Evolutionary conservation across 1,140 invertebrate species (phyloP).

Genomic region (Diplogasteroides magnus): DNA sequence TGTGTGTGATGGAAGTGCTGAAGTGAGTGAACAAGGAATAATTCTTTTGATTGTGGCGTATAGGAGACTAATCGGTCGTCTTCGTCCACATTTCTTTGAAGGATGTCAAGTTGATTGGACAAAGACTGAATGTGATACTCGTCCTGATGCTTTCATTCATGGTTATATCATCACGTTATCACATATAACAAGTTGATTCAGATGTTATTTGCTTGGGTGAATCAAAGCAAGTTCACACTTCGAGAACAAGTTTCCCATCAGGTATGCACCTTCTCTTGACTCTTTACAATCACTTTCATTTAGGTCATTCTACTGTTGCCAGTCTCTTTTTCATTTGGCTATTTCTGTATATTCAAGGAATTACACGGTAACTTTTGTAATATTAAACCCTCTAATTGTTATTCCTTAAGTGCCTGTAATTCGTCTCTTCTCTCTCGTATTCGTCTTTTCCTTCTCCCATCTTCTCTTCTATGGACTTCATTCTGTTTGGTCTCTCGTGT

Average conservation of each 20-base stretch:
- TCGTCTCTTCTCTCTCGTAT: background rate
- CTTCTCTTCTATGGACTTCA: constrained; percentile 63
- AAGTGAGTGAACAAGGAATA: constrained; percentile 17
- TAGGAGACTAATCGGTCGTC: constrained; percentile 80
- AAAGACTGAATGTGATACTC: constrained; percentile 28
- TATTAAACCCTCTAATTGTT: background rate
- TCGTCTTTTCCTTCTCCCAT: constrained; percentile 61
- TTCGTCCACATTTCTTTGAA: constrained; percentile 81
- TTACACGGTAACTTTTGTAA: constrained; percentile 6
- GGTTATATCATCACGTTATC: constrained; percentile 14
- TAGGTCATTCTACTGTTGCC: constrained; percentile 65
- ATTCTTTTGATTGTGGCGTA: background rate
- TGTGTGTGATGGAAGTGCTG: constrained; percentile 27
- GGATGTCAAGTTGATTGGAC: constrained; percentile 59
- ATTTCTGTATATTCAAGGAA: constrained; percentile 67
- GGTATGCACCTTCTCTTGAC: background rate
- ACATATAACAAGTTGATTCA: too few relatives aligned
- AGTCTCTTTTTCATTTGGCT: constrained; percentile 63
- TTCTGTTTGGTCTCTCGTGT: constrained; percentile 74
- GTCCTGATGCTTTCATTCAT: constrained; percentile 21
- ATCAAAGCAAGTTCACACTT: constrained; percentile 19
- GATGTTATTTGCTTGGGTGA: too few relatives aligned
- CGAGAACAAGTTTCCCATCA: constrained; percentile 62
- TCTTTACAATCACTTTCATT: background rate
- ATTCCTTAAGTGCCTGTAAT: background rate